Conservation (phyloP, 2,113 vertebrate genomes). For the Tyto alba region DNA sequence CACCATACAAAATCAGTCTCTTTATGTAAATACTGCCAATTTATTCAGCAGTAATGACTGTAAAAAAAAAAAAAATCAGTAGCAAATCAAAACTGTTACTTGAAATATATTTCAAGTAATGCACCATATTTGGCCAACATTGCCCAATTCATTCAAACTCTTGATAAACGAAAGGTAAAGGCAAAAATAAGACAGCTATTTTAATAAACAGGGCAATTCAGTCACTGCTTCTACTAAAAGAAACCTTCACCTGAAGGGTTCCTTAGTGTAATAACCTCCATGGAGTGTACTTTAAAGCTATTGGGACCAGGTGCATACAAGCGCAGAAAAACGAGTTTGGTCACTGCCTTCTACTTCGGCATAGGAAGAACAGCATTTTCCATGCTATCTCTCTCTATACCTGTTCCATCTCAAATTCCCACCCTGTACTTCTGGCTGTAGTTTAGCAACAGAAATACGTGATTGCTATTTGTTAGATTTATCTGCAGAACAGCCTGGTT, state of each 20-base stretch:
- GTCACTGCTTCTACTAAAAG: neutral
- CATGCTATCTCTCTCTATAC: neutral
- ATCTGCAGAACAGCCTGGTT: neutral
- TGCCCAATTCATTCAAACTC: neutral
- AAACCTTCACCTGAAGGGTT: neutral
- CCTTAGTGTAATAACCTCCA: neutral
- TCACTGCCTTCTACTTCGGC: neutral
- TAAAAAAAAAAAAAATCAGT: neutral
- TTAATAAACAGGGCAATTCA: neutral
- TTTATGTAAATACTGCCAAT: neutral
- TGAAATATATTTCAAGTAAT: neutral
- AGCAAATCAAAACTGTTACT: conserved; percentile 5
- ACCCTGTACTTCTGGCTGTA: neutral
- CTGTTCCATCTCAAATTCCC: neutral
- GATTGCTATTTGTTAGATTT: neutral
- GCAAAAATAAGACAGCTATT: neutral
- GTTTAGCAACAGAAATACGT: neutral
- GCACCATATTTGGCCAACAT: neutral
- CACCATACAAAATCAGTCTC: neutral
- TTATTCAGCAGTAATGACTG: conserved; percentile 19
- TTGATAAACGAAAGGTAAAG: neutral
- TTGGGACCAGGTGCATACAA: neutral
- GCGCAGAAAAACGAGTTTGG: accelerated
- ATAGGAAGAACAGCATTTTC: neutral
- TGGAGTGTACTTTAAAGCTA: neutral